Conservation (phyloP, 2,888 invertebrate genomes). For the Gisinianus flammeolus region DNA sequence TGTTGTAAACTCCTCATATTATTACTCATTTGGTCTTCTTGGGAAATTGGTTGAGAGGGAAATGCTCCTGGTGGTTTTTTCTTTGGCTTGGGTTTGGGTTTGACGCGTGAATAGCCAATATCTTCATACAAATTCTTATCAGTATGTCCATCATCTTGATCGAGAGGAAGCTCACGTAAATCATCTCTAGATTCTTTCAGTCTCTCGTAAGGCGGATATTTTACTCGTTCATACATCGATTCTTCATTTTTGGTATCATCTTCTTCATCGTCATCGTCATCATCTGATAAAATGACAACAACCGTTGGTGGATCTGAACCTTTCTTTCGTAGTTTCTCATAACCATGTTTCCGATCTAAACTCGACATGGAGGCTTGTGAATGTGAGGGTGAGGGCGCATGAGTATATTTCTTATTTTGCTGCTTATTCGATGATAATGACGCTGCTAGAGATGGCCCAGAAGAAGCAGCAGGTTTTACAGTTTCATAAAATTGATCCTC, state of each 20-base stretch:
- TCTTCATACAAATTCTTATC: constrained; percentile 54
- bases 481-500: constrained; percentile 56
- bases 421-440: not conserved
- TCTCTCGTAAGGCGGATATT: constrained; percentile 57
- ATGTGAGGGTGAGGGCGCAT: constrained; percentile 3
- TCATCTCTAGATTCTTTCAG: constrained; percentile 55
- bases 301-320: not conserved
- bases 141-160: constrained; percentile 40
- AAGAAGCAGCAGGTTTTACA: constrained; percentile 44
- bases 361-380: constrained; percentile 25
- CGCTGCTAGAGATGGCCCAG: no score
- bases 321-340: constrained; percentile 55
- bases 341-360: constrained; percentile 53
- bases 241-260: constrained; percentile 48
- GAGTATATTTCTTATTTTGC: not conserved
- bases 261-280: constrained; percentile 49
- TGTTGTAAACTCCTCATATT: not conserved
- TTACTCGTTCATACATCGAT: constrained; percentile 54
- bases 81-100: not conserved
- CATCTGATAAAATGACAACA: constrained; percentile 21
- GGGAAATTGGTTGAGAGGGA: not conserved
- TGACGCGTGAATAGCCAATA: constrained; percentile 53
- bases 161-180: constrained; percentile 25
- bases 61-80: constrained; percentile 2
- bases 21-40: not conserved